A percentile compares a stretch with the other conserved stretches of the same genome.
phyloP scores from a whole-genome alignment of 1,140 invertebrate genomes.

The Araneus ventricosus region DNA sequence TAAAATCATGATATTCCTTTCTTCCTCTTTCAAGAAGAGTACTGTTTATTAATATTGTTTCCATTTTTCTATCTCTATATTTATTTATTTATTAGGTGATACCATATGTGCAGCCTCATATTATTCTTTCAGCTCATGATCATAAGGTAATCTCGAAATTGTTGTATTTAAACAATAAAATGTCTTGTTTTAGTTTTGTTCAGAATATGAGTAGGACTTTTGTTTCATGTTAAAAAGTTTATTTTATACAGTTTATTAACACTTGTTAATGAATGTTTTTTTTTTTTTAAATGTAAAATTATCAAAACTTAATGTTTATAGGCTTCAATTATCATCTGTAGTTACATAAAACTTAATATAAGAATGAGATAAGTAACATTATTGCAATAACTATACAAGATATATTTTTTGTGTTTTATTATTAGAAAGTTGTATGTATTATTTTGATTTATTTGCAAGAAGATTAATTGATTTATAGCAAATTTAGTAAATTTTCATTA shows the following conservation, averaged over 20 bases:
- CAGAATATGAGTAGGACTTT: background rate
- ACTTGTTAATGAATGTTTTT: background rate
- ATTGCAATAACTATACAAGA: no score
- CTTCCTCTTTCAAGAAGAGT: background rate
- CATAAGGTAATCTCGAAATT: slow-evolving; percentile 81
- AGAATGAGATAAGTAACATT: no score
- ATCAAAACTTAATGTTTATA: no score
- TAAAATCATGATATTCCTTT: background rate
- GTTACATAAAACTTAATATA: no score
- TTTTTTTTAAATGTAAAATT: background rate
- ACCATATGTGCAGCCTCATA: slow-evolving; percentile 85
- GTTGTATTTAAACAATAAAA: no score
- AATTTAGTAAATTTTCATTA: no score
- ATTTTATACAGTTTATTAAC: background rate
- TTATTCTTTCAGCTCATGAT: slow-evolving; percentile 92
- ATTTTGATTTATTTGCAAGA: no score
- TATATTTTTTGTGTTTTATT: no score
- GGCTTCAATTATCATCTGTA: no score
- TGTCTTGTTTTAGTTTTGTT: no score
- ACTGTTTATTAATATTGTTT: background rate
- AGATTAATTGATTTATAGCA: no score
- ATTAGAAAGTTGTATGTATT: no score
- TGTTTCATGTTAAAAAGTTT: background rate
- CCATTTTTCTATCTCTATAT: background rate
- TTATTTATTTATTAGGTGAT: slow-evolving; percentile 82